Percentiles rank a stretch among this genome's conserved stretches.
phyloP scores from a whole-genome alignment of 1,140 invertebrate species.

The Drosophila ogumai region DNA sequence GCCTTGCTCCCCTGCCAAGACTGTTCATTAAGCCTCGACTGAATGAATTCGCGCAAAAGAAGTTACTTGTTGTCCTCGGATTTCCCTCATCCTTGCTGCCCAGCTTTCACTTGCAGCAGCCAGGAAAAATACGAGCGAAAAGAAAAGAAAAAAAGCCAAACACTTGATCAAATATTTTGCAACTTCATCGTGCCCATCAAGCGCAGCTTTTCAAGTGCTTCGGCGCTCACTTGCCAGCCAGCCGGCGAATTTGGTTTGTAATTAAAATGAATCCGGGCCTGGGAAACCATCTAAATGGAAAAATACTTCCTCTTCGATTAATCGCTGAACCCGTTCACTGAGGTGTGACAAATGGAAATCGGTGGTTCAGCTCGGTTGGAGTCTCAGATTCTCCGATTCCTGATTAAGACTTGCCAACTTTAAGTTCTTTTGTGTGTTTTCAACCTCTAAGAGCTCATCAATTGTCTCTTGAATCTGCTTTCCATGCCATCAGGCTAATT shows the following conservation, averaged over 20 bases:
- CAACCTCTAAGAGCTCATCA: conserved; percentile 22
- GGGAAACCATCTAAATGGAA: conserved; percentile 54
- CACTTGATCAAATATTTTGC: conserved; percentile 83
- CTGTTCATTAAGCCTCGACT: conserved; percentile 80
- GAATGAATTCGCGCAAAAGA: conserved; percentile 80
- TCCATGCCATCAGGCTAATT: conserved; percentile 62
- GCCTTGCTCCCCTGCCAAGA: conserved; percentile 36
- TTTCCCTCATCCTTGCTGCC: neutral
- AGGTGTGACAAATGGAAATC: conserved; percentile 55
- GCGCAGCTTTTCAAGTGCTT: conserved; percentile 61
- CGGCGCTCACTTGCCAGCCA: conserved; percentile 68
- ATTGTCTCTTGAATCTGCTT: conserved; percentile 52
- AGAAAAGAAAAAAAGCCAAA: conserved; percentile 54
- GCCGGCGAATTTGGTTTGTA: conserved; percentile 77
- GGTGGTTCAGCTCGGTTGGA: neutral
- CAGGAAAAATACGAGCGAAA: conserved; percentile 16
- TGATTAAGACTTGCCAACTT: conserved; percentile 32
- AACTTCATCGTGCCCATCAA: conserved; percentile 77
- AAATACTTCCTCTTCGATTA: conserved; percentile 66
- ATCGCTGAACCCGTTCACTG: conserved; percentile 67
- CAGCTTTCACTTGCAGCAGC: conserved; percentile 65
- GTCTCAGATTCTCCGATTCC: neutral
- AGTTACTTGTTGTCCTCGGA: conserved; percentile 67
- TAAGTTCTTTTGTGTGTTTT: conserved; percentile 20
- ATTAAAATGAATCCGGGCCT: conserved; percentile 71